Conservation (phyloP, 2,888 invertebrate genomes). For the Ectemnius lituratus region DNA sequence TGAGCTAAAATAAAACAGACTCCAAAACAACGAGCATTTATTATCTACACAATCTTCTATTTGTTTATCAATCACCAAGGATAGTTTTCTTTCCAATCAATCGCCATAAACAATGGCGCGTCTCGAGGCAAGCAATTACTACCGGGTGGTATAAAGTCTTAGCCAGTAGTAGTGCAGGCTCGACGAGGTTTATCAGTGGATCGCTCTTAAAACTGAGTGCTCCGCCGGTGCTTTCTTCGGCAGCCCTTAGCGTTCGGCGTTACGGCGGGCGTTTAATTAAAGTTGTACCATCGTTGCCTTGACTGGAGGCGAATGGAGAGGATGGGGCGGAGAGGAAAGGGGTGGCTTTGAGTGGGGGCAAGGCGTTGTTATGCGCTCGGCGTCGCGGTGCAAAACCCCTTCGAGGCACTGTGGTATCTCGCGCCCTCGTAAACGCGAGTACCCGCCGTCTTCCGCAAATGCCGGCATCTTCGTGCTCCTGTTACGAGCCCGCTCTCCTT, state of each 20-base stretch:
- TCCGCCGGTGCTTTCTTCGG: conserved; percentile 49
- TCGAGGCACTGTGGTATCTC: conserved; percentile 52
- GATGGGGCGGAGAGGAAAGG: no score
- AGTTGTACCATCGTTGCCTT: conserved; percentile 63
- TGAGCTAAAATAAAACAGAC: no score
- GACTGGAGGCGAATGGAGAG: conserved; percentile 25
- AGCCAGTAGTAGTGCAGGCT: conserved; percentile 9
- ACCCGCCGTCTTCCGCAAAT: conserved; percentile 73
- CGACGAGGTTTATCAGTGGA: conserved; percentile 39
- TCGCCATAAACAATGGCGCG: no score
- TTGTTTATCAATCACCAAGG: no score
- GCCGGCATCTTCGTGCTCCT: conserved; percentile 75
- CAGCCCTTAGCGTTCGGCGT: conserved; percentile 42
- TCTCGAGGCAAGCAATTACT: conserved; percentile 1
- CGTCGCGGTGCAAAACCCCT: conserved; percentile 41
- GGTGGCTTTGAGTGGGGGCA: conserved; percentile 21
- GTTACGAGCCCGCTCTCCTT: conserved; percentile 71
- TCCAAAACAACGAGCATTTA: no score
- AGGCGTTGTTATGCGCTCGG: conserved; percentile 62
- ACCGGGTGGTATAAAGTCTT: not conserved
- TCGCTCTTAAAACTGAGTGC: conserved; percentile 47
- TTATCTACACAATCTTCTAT: no score
- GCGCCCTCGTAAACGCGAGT: conserved; percentile 74
- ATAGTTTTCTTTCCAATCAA: no score
- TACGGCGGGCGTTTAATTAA: conserved; percentile 71